Conservation (phyloP, 1,140 invertebrate genomes). For the Drosophila auraria region DNA sequence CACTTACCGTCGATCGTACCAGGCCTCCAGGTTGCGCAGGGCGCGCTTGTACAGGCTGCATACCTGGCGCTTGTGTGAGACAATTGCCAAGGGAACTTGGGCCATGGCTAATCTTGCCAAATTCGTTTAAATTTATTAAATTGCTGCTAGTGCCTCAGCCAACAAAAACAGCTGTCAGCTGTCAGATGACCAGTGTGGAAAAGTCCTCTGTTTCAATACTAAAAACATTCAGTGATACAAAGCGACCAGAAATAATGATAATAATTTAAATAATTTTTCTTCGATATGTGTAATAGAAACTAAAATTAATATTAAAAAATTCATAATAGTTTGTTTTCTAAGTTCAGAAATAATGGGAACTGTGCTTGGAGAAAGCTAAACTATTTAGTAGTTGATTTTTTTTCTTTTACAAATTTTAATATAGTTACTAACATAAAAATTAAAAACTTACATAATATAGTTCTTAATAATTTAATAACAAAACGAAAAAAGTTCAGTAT, state of each 20-base stretch:
- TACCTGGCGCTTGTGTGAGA: constrained; percentile 89
- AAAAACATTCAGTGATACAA: constrained; percentile 28
- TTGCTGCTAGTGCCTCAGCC: constrained; percentile 20
- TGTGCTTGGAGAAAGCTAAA: not conserved
- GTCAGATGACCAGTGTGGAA: constrained; percentile 14
- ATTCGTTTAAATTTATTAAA: constrained; percentile 29
- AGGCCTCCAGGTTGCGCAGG: constrained; percentile 87
- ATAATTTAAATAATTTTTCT: too few relatives aligned
- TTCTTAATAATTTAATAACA: not conserved
- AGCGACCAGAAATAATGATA: not conserved
- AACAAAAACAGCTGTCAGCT: constrained; percentile 40
- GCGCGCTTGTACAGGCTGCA: constrained; percentile 90
- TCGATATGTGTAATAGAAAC: too few relatives aligned
- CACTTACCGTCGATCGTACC: constrained; percentile 87
- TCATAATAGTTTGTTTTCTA: too few relatives aligned
- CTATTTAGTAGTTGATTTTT: not conserved
- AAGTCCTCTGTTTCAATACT: not conserved
- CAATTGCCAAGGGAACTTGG: constrained; percentile 74
- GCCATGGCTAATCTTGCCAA: constrained; percentile 56
- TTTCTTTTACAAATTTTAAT: not conserved
- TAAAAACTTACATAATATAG: too few relatives aligned
- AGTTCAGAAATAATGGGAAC: not conserved
- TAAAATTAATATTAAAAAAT: too few relatives aligned
- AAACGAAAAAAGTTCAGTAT: not conserved
- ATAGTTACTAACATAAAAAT: not conserved